Base-by-base conservation (phyloP, 2,113 vertebrate species). In the Dasypus novemcinctus region DNA sequence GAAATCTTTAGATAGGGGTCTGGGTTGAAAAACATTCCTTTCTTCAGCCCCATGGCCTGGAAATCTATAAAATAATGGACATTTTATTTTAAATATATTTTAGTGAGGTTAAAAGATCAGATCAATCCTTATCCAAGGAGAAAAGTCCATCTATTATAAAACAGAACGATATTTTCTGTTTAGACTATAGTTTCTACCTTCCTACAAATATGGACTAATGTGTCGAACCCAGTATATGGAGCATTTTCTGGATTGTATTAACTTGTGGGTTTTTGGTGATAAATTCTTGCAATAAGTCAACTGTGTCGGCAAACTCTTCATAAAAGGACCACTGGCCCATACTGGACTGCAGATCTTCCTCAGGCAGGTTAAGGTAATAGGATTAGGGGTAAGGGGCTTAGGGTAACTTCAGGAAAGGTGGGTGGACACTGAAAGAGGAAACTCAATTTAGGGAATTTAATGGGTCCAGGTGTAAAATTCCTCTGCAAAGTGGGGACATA, bases 1-100 rank as follows among this genome's bases (percentile, higher is more conserved):
- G 99, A 99, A 96, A 99, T 99, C 98, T 99, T 99, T 98, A 99
- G 98, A 94, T 99, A 99, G 41, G 99, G 99, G 92, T 99, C 99
- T 12, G 99, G 99, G 97, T 99, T 99, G 97, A 99, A 99, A 98
- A 99, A 99, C 99, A 99, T 99, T n/a, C 99, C 99, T 97, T 99
- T 99, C 98, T 99, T 99, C 97, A 99, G 97, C 52, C 99, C 99
- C 95, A 99, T 98, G 33, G 99, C 99, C 97, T 99, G 99, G 94
- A 99, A 98, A 97, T 99, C 99, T 99, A 95, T 63, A 94, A 95
- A 95, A 96, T 81, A n/a, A 82, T 63, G 86, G 91, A 95, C 15
- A 96, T 81, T 7, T 31, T 20, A 13, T 96, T 96, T 94, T 89
- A 87, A 94, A 88, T 85, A 41, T 85, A 64, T 43, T 89, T 86